A percentile compares a stretch with the other conserved stretches of the same genome.
phyloP scores from a whole-genome alignment of 2,113 vertebrate species.

The Pseudonaja textilis region DNA sequence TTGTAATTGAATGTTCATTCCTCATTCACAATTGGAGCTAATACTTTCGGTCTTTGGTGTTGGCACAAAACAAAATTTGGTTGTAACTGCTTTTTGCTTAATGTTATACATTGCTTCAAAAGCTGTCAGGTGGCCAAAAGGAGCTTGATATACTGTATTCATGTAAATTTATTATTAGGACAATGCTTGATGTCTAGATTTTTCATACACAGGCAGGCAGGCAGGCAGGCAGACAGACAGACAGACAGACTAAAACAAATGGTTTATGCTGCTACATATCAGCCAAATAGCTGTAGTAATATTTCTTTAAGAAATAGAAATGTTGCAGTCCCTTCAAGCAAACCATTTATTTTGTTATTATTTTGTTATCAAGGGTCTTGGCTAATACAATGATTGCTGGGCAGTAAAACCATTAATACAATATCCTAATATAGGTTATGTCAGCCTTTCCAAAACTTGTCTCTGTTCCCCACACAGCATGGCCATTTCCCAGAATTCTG shows the following conservation, averaged over 20 bases:
- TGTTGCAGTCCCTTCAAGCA: not conserved
- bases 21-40: slow-evolving; percentile 24
- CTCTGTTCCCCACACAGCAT: not conserved
- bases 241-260: not conserved
- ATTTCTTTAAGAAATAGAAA: not conserved
- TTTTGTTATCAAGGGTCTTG: not conserved
- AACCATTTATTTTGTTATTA: not conserved
- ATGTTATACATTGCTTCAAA: not conserved
- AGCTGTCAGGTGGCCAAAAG: not conserved
- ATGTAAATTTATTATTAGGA: not conserved
- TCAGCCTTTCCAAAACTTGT: not conserved
- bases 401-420: not conserved
- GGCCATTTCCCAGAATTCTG: not conserved
- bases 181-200: not conserved
- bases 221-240: no score
- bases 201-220: not conserved
- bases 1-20: slow-evolving; percentile 19
- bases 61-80: not conserved
- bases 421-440: not conserved
- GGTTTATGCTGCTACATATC: not conserved
- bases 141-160: not conserved
- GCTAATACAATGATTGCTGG: not conserved
- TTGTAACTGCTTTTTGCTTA: not conserved
- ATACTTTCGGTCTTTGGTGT: not conserved
- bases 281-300: not conserved